Percentiles rank a stretch among this genome's conserved stretches.
Conservation (phyloP, 1,140 invertebrate genomes). For the Ostrea edulis region DNA sequence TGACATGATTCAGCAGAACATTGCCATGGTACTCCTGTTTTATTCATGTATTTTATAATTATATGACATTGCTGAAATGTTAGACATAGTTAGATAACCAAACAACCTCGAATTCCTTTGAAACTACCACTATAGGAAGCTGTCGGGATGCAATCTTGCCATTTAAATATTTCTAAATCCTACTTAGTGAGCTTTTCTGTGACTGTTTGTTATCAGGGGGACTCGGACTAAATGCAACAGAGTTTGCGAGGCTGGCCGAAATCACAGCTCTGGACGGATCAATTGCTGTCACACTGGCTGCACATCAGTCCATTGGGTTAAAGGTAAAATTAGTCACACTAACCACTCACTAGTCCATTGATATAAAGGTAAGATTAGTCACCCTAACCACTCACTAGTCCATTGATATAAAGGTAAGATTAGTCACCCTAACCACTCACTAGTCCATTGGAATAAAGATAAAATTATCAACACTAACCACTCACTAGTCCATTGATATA, state of each 20-base stretch:
- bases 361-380: neutral
- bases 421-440: constrained; percentile 78
- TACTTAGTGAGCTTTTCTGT: too few species aligned
- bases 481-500: constrained; percentile 80
- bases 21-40: too few species aligned
- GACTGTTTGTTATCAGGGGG: constrained; percentile 76
- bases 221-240: constrained; percentile 89
- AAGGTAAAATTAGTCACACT: constrained; percentile 83
- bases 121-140: too few species aligned
- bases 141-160: too few species aligned
- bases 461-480: neutral
- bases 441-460: constrained; percentile 65
- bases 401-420: neutral
- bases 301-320: constrained; percentile 84
- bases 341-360: constrained; percentile 81
- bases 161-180: too few species aligned
- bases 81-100: too few species aligned
- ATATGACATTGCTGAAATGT: too few species aligned
- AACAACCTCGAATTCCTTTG: too few species aligned
- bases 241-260: constrained; percentile 94
- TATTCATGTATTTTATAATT: too few species aligned
- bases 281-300: constrained; percentile 88
- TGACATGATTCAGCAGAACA: too few species aligned
- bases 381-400: neutral
- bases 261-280: constrained; percentile 90